Conservation (phyloP, 2,888 invertebrate species). For the Pristionchus arcanus region DNA sequence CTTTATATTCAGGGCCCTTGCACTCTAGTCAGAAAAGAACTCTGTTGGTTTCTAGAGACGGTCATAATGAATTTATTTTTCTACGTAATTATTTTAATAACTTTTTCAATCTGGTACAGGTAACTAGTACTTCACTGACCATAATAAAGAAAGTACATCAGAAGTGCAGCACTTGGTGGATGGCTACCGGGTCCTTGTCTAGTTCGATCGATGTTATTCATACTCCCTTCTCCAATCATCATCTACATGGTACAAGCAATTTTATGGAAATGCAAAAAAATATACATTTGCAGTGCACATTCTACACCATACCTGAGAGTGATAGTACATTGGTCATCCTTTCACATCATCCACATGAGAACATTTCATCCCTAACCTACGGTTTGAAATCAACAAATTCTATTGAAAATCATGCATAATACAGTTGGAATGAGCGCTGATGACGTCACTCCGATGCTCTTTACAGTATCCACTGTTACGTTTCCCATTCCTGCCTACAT, state of each 20-base stretch:
- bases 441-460: background rate
- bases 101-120: constrained; percentile 4
- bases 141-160: background rate
- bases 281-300: background rate
- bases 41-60: background rate
- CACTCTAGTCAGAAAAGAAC: background rate
- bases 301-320: background rate
- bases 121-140: background rate
- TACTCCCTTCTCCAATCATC: background rate
- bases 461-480: background rate
- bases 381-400: background rate
- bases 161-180: background rate
- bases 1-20: background rate
- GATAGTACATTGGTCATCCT: background rate
- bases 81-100: background rate
- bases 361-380: background rate
- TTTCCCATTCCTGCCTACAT: constrained; percentile 11
- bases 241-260: background rate
- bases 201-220: background rate
- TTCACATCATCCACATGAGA: background rate
- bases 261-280: background rate
- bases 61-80: background rate
- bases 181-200: background rate
- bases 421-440: background rate
- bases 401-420: no score